phyloP scores from a whole-genome alignment of 2,888 invertebrate genomes.

The Lithophane socia region DNA sequence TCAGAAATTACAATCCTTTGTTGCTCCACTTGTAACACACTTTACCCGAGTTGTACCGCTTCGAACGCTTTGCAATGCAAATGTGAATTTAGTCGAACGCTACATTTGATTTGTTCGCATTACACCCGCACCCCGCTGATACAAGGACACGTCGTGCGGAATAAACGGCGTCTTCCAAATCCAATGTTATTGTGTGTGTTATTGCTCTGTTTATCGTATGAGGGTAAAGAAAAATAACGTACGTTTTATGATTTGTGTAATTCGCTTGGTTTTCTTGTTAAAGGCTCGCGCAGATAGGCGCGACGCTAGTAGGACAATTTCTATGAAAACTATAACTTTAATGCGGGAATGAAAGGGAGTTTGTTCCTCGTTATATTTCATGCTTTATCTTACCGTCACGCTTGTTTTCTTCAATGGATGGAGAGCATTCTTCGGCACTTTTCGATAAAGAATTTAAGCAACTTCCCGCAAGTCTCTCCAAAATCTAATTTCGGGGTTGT shows the following conservation, averaged over 20 bases:
- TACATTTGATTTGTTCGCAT: conserved; percentile 60
- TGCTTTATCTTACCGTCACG: not conserved
- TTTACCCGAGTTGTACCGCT: conserved; percentile 46
- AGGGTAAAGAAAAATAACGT: conserved; percentile 7
- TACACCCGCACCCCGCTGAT: conserved; percentile 34
- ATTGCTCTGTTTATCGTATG: conserved; percentile 32
- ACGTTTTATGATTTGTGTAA: conserved; percentile 27
- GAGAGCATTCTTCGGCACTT: too few relatives aligned
- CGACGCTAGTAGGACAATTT: too few relatives aligned
- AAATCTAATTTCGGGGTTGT: not conserved
- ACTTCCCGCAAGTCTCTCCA: not conserved
- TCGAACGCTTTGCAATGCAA: conserved; percentile 57
- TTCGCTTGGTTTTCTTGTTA: conserved; percentile 15
- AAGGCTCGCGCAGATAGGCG: too few relatives aligned
- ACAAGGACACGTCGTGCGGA: conserved; percentile 58
- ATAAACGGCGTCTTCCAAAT: conserved; percentile 44
- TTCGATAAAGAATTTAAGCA: not conserved
- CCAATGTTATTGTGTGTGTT: conserved; percentile 56
- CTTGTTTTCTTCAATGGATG: not conserved
- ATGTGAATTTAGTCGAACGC: conserved; percentile 60
- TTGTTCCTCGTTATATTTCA: conserved; percentile 2
- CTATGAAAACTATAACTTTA: not conserved
- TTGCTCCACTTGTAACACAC: conserved; percentile 54
- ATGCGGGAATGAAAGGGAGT: conserved; percentile 17
- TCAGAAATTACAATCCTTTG: conserved; percentile 56